Base-by-base conservation (phyloP, 2,888 invertebrate genomes). In the Athrips mouffetella region DNA sequence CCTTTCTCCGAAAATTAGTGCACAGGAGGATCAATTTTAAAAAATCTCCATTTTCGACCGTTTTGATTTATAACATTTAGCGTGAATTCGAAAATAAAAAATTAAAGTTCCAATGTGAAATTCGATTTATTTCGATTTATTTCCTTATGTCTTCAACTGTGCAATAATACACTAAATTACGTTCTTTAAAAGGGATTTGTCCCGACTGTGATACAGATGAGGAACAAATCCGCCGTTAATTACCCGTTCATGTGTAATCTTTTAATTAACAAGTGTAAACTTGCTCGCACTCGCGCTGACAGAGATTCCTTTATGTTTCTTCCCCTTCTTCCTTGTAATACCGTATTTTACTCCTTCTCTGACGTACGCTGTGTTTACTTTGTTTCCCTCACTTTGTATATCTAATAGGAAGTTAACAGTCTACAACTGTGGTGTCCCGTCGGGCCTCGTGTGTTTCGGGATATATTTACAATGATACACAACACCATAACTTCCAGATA, bases 241-340 rank as follows among this genome's bases (percentile, higher is more conserved):
- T 81, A 82, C 66, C 77, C 73, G 72, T 77, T 80, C 80, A 73
- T 72, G 80, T 81, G 82, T 82, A 84, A 83, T 83, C 81, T 81
- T 82, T 83, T 84, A 85, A 84, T 83, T 83, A 82, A 76, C 75
- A 71, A 76, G 72, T 80, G 78, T 76, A 76, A 81, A 79, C 75
- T 76, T 74, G 71, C 73, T 71, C 69, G 61, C 65, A 31, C 21
- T n/a, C n/a, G n/a, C 37, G 45, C 44, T 45, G 45, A 30, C 48
- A 45, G 30, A n/a, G 25, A 45, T 21, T 50, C 42, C 42, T 42
- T 42, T 42, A 47, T 39, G 39, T 30, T 45, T 39, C 48, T 42
- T 23, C 23, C 15, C 25, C 11, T 3, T 3, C 23, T 16, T 16
- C 29, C 18, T 18, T 20, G 30, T 20, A 35, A 45, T 18, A 21